Conservation (phyloP, 2,888 invertebrate genomes). For the Abrostola tripartita region DNA sequence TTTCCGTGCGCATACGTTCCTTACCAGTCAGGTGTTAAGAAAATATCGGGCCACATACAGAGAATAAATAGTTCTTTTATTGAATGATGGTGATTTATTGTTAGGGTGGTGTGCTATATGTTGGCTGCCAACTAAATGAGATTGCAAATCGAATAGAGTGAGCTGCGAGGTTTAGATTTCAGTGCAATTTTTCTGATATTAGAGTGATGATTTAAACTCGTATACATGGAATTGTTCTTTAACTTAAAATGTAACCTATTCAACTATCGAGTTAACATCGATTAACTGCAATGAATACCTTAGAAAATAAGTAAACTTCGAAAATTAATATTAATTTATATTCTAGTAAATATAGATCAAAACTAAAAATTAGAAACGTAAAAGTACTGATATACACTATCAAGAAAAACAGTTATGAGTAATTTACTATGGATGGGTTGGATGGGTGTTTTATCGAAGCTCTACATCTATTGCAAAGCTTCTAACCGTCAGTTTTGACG, state of each 20-base stretch:
- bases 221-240: too few species aligned
- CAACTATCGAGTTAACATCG: too few species aligned
- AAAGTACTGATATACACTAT: too few species aligned
- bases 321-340: too few species aligned
- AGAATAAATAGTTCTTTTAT: slow-evolving; percentile 60
- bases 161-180: slow-evolving; percentile 14
- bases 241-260: too few species aligned
- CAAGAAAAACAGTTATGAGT: too few species aligned
- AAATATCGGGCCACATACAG: slow-evolving; percentile 52
- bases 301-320: too few species aligned
- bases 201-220: background rate
- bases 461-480: background rate
- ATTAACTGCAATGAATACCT: too few species aligned
- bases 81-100: slow-evolving; percentile 58
- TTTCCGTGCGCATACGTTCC: slow-evolving; percentile 71
- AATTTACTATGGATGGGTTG: background rate
- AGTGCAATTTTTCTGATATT: background rate
- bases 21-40: slow-evolving; percentile 58
- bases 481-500: background rate
- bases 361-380: too few species aligned
- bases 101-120: slow-evolving; percentile 18
- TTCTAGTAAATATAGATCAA: too few species aligned
- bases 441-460: background rate
- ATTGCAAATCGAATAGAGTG: slow-evolving; percentile 43
- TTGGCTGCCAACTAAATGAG: slow-evolving; percentile 32